These are phyloP conservation scores for Microchirus variegatus DNA, from an alignment of 2,797 vertebrate species.

Conservation along the genomic window DNA sequence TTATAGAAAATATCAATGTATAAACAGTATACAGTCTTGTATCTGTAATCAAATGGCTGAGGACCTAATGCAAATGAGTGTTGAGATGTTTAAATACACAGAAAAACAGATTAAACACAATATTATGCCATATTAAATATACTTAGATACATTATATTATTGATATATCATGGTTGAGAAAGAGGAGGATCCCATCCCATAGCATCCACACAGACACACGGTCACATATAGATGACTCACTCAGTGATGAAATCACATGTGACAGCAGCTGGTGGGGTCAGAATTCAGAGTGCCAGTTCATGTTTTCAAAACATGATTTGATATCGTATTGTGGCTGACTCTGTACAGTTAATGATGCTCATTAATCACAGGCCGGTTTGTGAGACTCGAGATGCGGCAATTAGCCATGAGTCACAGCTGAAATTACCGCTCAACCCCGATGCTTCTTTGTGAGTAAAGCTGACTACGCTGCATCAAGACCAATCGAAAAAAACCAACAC, in stretches of 20 bases:
- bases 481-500: slow-evolving; percentile 36
- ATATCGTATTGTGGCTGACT: slow-evolving; percentile 19
- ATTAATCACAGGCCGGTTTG: slow-evolving; percentile 48
- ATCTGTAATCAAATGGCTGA: too few species aligned
- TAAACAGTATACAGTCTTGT: too few species aligned
- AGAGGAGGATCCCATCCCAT: not conserved
- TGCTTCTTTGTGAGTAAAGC: not conserved
- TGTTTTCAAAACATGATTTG: slow-evolving; percentile 22
- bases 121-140: too few species aligned
- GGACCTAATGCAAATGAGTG: too few species aligned
- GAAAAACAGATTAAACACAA: too few species aligned
- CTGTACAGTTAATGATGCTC: slow-evolving; percentile 42
- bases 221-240: slow-evolving; percentile 53
- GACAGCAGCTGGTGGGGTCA: slow-evolving; percentile 24
- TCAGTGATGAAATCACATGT: slow-evolving; percentile 35
- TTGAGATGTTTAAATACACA: too few species aligned
- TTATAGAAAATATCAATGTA: too few species aligned
- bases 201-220: slow-evolving; percentile 8
- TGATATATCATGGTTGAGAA: too few species aligned
- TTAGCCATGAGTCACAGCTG: slow-evolving; percentile 61
- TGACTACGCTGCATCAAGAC: slow-evolving; percentile 8
- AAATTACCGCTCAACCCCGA: slow-evolving; percentile 31
- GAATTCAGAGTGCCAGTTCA: slow-evolving; percentile 6
- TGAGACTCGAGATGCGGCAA: slow-evolving; percentile 35
- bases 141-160: too few species aligned